Evolutionary conservation across 2,797 vertebrate genomes (phyloP), one percentile per base, ranked within the genome.

Genomic region (Oophaga sylvatica): DNA sequence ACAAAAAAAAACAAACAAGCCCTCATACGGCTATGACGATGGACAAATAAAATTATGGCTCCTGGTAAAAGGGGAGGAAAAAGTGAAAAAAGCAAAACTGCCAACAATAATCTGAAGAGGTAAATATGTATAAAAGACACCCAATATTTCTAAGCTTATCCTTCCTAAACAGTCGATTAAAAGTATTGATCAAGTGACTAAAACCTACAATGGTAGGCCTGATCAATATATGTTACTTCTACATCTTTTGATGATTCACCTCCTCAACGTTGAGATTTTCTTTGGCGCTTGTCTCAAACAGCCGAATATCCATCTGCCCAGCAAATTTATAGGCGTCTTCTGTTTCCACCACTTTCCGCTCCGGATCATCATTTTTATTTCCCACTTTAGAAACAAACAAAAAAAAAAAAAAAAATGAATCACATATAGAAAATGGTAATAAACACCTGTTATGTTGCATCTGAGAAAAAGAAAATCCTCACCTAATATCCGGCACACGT

Each of bases 401-500:
- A 57, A n/a, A 26, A 10, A n/a, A 56, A 73, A 57, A n/a, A 26
- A 68, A 67, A 0, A 41, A 48, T 16, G 53, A 3, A 17, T 59
- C 8, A 17, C 7, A 19, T 57, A 16, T 59, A 11, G 26, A 62
- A 57, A 68, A 11, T 19, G n/a, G 13, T 22, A 31, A 82, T 41
- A 41, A 41, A 11, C 12, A 22, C 7, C 16, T 29, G 1, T 59
- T 41, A 41, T 13, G 19, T 63, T 3, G 0, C 15, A 62, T 6
- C 16, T 19, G 13, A 53, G 7, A 8, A 35, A 31, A 68, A 2
- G 29, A 19, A 29, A 22, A 22, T 1, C 75, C 95, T 93, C 89
- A 99, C 98, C 98, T 94, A 99, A 95, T 98, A 99, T 99, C 92
- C 98, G 95, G 94, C 98, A 99, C 85, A 99, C 98, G 1, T 99